These are phyloP conservation scores for Etheostoma cragini DNA, from an alignment of 2,113 vertebrate species.

Conservation along the genomic window DNA sequence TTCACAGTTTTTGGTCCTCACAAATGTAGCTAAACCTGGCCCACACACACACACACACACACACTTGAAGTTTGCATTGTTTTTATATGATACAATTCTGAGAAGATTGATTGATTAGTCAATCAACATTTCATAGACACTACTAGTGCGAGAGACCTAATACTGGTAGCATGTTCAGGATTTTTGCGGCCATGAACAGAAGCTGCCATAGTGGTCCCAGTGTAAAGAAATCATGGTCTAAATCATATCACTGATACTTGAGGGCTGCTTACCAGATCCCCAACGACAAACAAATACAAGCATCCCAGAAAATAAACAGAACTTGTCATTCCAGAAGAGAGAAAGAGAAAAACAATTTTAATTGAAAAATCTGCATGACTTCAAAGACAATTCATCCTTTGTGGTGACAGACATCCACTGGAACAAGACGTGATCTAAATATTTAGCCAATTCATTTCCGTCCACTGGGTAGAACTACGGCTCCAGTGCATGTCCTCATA, in stretches of 20 bases:
- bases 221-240: slow-evolving; percentile 24
- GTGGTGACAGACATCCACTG: slow-evolving; percentile 71
- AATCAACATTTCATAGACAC: neutral
- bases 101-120: neutral
- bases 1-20: too few species aligned
- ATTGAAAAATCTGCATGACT: slow-evolving; percentile 45
- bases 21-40: too few species aligned
- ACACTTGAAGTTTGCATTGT: neutral
- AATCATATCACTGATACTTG: slow-evolving; percentile 62
- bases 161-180: neutral
- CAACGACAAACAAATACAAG: slow-evolving; percentile 72
- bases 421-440: slow-evolving; percentile 79
- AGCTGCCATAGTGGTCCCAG: neutral
- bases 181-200: neutral
- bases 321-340: slow-evolving; percentile 41
- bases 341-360: slow-evolving; percentile 23
- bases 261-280: slow-evolving; percentile 45
- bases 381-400: slow-evolving; percentile 56
- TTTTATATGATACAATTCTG: neutral
- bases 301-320: slow-evolving; percentile 69
- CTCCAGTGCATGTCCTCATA: slow-evolving; percentile 58
- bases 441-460: slow-evolving; percentile 82
- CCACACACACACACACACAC: slow-evolving; percentile 5
- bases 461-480: slow-evolving; percentile 59
- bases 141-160: neutral